phyloP scores from a whole-genome alignment of 2,888 invertebrate genomes.

The Resseliella maxima region DNA sequence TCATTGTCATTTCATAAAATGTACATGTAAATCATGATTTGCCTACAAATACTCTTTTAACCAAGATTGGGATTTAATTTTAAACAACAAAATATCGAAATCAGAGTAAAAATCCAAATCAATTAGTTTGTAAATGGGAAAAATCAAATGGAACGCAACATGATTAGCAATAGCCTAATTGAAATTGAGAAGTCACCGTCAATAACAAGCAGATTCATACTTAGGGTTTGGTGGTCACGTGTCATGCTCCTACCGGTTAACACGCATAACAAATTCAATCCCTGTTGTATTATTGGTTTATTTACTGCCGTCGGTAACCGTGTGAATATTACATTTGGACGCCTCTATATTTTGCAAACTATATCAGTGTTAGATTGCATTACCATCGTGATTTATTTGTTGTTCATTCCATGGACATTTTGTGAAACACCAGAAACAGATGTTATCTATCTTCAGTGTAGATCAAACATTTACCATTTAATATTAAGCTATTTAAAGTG shows the following conservation, averaged over 20 bases:
- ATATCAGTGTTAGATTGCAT: background rate
- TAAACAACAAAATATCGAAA: conserved; percentile 16
- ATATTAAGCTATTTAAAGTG: background rate
- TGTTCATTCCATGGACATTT: background rate
- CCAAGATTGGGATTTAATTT: conserved; percentile 32
- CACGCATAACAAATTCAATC: background rate
- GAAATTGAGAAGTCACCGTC: conserved; percentile 41
- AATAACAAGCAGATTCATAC: background rate
- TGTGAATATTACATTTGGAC: conserved; percentile 3
- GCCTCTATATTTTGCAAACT: background rate
- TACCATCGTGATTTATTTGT: background rate
- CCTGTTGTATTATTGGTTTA: background rate
- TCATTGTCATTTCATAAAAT: background rate
- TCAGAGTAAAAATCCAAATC: background rate
- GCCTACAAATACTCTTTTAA: background rate
- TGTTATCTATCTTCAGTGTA: background rate
- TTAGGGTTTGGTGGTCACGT: conserved; percentile 49
- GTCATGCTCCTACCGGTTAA: background rate
- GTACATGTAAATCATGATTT: background rate
- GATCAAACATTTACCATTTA: background rate
- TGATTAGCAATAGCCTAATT: conserved; percentile 26
- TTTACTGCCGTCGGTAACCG: background rate
- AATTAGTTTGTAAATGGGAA: background rate
- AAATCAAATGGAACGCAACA: background rate
- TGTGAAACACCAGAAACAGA: background rate